Conservation (phyloP, 2,797 vertebrate species). For the Coreius guichenoti region DNA sequence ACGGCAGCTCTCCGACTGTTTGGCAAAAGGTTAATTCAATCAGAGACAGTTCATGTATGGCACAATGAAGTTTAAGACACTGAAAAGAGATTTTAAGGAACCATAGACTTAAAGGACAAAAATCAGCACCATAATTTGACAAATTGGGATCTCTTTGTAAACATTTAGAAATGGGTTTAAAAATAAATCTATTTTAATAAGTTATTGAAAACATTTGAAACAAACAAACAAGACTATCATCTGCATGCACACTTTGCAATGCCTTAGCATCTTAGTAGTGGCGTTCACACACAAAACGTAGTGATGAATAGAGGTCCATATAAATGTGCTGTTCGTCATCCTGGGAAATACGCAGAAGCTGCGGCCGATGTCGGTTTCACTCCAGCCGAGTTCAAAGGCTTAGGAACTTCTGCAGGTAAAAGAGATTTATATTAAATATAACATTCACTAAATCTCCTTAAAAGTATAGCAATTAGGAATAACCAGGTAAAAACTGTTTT, state of each 20-base stretch:
- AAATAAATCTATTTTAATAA: constrained; percentile 58
- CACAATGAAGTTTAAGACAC: not conserved
- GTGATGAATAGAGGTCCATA: constrained; percentile 4
- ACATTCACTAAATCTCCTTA: not conserved
- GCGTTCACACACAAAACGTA: not conserved
- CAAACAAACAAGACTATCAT: constrained; percentile 13
- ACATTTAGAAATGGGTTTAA: constrained; percentile 9
- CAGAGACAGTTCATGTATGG: not conserved
- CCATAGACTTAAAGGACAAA: not conserved
- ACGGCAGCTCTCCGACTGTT: not conserved
- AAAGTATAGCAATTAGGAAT: not conserved
- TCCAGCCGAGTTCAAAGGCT: constrained; percentile 59
- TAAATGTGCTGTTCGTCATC: constrained; percentile 63
- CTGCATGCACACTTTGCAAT: not conserved
- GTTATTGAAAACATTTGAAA: constrained; percentile 40
- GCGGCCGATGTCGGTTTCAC: constrained; percentile 65
- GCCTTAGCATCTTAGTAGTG: not conserved
- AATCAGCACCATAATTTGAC: constrained; percentile 24
- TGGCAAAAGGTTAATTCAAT: not conserved
- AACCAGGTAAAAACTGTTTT: not conserved
- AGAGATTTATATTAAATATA: not conserved
- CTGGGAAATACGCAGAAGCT: constrained; percentile 87
- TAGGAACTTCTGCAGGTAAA: constrained; percentile 72
- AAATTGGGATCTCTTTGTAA: not conserved
- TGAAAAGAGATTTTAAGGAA: not conserved